Conservation (phyloP, 2,113 vertebrate genomes). For the Dromaius novaehollandiae region DNA sequence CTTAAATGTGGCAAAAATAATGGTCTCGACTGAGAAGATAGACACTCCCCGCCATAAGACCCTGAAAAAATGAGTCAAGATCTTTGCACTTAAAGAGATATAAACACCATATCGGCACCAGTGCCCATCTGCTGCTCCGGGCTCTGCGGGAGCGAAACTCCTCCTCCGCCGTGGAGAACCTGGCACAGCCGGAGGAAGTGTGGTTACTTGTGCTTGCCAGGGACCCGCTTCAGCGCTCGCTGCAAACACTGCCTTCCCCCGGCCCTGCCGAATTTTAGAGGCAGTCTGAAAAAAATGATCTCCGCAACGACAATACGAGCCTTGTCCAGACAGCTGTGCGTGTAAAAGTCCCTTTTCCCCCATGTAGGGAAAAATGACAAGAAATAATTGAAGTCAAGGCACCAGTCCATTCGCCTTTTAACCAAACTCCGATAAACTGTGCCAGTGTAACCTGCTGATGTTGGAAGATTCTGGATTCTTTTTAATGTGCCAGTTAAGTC, state of each 20-base stretch:
- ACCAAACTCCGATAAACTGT: neutral
- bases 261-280: neutral
- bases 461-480: neutral
- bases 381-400: neutral
- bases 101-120: neutral
- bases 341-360: neutral
- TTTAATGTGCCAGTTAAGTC: accelerated
- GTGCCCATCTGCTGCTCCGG: neutral
- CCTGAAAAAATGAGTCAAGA: neutral
- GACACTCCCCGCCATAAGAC: accelerated
- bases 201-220: neutral
- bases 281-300: accelerated
- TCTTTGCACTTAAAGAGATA: neutral
- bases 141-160: neutral
- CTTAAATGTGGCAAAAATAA: neutral
- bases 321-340: neutral
- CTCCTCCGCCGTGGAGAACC: neutral
- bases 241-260: neutral
- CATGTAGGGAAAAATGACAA: accelerated
- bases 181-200: neutral
- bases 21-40: neutral
- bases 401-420: neutral
- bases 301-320: neutral
- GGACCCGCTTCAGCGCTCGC: neutral
- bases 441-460: accelerated